Base-by-base conservation (phyloP, 2,113 vertebrate genomes). In the Trematocara unimaculatum region DNA sequence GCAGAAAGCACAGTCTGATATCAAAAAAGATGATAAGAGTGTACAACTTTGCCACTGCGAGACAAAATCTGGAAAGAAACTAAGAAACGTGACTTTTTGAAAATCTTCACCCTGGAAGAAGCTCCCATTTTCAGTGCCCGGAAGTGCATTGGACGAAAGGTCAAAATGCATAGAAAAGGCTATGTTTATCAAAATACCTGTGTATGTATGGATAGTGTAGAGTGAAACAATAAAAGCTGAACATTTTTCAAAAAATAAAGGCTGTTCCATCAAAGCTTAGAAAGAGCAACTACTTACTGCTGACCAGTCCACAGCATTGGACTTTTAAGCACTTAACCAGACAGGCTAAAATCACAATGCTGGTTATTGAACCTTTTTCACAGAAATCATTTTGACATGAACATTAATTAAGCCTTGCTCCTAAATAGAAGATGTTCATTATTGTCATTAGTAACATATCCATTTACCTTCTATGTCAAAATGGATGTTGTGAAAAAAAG, bases 21-120 rank as follows among this genome's bases (percentile, higher is more conserved):
- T 47, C 0, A 45, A 72, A 26, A 0, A 72, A 45, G 40, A 45
- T 45, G n/a, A 26, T 17, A 72, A 11, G 2, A 9, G 13, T 26
- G 20, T 0, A 67, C 18, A 64, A 35, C 60, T 64, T 64, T 64
- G 60, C 18, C 10, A 35, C 11, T 64, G 31, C 1, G 1, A 38
- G 64, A 26, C 13, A 45, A 72, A 45, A 45, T 74, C 20, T 74
- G 9, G 14, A 23, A 23, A 0, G 3, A 47, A 72, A 17, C 40
- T 17, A 20, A 4, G n/a, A 67, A 67, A 20, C 0, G 0, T 67
- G 14, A 72, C 13, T 47, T 45, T 72, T 45, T 72, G 3, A 72
- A 72, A 45, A 45, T 72, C 40, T 26, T 72, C 20, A 72, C 40
- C 20, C 8, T 0, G 0, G 0, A 47, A 26, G 67, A 72, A 47